Evolutionary conservation across 2,888 invertebrate genomes (phyloP).

Genomic region (Agrotis clavis): DNA sequence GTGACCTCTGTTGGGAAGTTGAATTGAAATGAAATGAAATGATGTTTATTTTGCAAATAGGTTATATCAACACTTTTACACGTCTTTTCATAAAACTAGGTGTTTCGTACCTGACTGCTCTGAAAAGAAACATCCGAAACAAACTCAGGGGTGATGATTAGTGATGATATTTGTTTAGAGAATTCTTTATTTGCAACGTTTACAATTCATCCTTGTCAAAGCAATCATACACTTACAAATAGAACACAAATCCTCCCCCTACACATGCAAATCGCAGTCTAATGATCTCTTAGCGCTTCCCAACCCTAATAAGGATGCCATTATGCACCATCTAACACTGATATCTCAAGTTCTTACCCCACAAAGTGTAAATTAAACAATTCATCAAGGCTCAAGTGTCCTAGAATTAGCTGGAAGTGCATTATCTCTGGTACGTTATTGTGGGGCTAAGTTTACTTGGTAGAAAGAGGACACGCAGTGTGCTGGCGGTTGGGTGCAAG

Average conservation of each 20-base stretch:
- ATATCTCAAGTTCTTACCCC: slow-evolving; percentile 57
- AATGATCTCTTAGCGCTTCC: slow-evolving; percentile 55
- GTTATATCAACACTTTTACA: too few relatives aligned
- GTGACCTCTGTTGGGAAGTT: too few relatives aligned
- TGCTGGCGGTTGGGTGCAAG: slow-evolving; percentile 70
- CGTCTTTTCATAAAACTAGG: too few relatives aligned
- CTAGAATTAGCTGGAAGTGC: slow-evolving; percentile 70
- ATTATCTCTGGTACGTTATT: slow-evolving; percentile 71
- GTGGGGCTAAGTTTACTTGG: slow-evolving; percentile 74
- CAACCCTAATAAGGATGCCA: slow-evolving; percentile 56
- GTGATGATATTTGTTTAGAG: too few relatives aligned
- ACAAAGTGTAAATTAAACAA: slow-evolving; percentile 67
- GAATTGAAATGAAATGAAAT: too few relatives aligned
- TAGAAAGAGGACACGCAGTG: slow-evolving; percentile 76
- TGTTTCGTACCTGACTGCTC: too few relatives aligned
- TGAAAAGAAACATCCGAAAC: too few relatives aligned
- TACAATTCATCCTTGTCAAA: slow-evolving; percentile 10
- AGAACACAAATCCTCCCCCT: slow-evolving; percentile 25
- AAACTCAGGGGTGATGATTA: too few relatives aligned
- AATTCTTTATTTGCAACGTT: neutral
- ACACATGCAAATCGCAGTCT: slow-evolving; percentile 58
- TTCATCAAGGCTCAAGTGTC: slow-evolving; percentile 72
- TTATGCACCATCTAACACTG: slow-evolving; percentile 60
- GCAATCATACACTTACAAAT: slow-evolving; percentile 20
- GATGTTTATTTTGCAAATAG: too few relatives aligned